phyloP scores from a whole-genome alignment of 2,888 invertebrate genomes.

The Apoda limacodes region DNA sequence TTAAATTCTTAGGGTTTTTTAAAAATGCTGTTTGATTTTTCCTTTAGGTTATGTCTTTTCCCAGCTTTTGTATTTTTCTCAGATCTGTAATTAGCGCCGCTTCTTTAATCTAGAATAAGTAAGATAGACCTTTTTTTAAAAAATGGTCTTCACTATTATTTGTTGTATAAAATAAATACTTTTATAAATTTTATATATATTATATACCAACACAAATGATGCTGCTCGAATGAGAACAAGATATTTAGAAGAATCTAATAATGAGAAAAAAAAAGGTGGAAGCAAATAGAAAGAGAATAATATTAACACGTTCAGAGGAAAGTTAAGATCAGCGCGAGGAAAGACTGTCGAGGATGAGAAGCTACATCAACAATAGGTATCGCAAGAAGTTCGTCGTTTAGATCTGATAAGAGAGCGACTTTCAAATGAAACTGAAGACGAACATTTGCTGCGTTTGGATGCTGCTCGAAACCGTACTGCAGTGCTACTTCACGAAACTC shows the following conservation, averaged over 20 bases:
- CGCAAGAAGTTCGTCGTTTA: not conserved
- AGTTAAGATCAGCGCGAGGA: not conserved
- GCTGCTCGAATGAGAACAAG: not conserved
- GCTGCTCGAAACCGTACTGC: too few species aligned
- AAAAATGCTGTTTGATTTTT: too few species aligned
- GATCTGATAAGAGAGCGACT: not conserved
- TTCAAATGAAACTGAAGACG: not conserved
- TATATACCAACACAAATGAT: not conserved
- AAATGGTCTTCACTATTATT: not conserved
- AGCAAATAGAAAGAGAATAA: not conserved
- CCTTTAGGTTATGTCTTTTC: too few species aligned
- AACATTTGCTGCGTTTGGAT: too few species aligned
- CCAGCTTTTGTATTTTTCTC: too few species aligned
- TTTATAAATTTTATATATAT: not conserved
- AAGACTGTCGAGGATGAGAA: not conserved
- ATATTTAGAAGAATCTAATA: not conserved
- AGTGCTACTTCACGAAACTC: too few species aligned
- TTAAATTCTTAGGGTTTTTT: too few species aligned
- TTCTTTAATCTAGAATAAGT: too few species aligned
- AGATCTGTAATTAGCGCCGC: too few species aligned
- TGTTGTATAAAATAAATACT: not conserved
- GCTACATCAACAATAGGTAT: not conserved
- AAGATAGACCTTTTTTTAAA: too few species aligned
- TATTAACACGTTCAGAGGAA: not conserved
- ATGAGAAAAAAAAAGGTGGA: not conserved